Base-by-base conservation (phyloP, 2,888 invertebrate genomes). In the Drosophila colorata region DNA sequence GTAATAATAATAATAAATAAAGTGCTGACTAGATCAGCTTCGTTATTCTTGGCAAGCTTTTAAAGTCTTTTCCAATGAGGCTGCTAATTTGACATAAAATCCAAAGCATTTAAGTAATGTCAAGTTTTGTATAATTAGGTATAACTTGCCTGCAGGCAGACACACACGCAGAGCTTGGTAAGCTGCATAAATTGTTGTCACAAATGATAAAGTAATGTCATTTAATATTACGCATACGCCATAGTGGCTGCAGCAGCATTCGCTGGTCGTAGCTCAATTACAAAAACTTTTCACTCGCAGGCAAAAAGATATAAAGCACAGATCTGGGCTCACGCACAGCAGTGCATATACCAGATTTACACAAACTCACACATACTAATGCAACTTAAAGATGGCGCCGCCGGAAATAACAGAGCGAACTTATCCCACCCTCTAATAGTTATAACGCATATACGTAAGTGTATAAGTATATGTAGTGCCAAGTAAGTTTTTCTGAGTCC, bases 311-410 rank as follows among this genome's bases (percentile, higher is more conserved):
- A 78, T 68, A 71, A 82, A 71, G 55, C 67, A 58, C 43, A 57
- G 44, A 59, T 35, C 11, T 13, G 38, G 38, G 25, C 37, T n/a
- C 13, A 58, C 57, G 31, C 33, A 58, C 37, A 66, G 23, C 18
- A 57, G 31, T 37, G 68, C 43, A 7, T 25, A 49, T 48, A 70
- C 55, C 69, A 77, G 81, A 83, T 78, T 71, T 76, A 68, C 74
- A 74, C 82, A 73, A 70, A 79, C 77, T 75, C 71, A 63, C 65
- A 66, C 78, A 66, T 65, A 81, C 69, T 74, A 76, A 83, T 83
- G 83, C 73, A 85, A 85, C 77, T 83, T 73, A 72, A 80, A 85
- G 86, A 85, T 85, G 85, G 80, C 85, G 85, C 87, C 85, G 87
- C 80, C 79, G 85, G 87, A 87, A 78, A 64, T 43, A 47, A 71